Percentiles rank a stretch among this genome's conserved stretches.
phyloP scores from a whole-genome alignment of 1,140 invertebrate genomes.

The Nasonia giraulti region DNA sequence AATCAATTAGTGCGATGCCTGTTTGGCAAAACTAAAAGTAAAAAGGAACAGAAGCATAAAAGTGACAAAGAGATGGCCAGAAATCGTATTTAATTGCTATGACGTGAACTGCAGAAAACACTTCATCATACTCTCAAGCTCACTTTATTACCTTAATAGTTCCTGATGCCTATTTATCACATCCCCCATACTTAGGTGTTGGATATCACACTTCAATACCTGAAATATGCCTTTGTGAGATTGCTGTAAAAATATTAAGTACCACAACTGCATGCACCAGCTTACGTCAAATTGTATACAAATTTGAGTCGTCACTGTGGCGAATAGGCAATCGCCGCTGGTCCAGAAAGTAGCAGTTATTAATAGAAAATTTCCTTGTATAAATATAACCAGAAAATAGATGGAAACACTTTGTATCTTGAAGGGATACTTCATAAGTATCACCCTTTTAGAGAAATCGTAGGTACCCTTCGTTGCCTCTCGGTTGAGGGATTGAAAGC shows the following conservation, averaged over 20 bases:
- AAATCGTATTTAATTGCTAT: no score
- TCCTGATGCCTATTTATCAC: background rate
- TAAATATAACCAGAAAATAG: background rate
- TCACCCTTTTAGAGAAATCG: background rate
- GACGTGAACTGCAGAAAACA: background rate
- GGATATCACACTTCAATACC: background rate
- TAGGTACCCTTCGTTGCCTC: background rate
- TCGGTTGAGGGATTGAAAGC: background rate
- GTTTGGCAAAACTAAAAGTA: no score
- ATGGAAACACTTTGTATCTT: background rate
- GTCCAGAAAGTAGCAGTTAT: background rate
- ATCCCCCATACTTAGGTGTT: background rate
- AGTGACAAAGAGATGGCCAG: no score
- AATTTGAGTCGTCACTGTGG: background rate
- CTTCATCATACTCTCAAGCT: background rate
- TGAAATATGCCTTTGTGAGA: background rate
- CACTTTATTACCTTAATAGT: no score
- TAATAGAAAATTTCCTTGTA: background rate
- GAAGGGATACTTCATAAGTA: background rate
- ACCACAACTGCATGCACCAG: no score
- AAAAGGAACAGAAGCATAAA: no score
- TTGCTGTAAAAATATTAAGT: no score
- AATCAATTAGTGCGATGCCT: no score
- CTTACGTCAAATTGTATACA: background rate
- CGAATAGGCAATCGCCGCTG: background rate